A percentile compares a stretch with the other conserved stretches of the same genome.
Conservation (phyloP, 2,888 invertebrate genomes). For the Heterodera filipjevi region DNA sequence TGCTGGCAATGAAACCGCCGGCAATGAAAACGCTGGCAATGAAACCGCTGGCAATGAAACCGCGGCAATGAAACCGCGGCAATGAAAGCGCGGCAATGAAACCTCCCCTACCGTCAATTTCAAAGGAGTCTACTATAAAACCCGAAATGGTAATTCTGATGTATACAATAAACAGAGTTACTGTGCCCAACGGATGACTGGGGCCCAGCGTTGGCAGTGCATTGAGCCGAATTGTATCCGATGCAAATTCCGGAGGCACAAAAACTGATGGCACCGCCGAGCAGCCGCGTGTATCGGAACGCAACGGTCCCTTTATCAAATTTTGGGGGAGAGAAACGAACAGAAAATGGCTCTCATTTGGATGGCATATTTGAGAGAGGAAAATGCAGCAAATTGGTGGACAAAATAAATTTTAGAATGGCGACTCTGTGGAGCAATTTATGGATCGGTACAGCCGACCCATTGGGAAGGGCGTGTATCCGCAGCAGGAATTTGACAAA, state of each 20-base stretch:
- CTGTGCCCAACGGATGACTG: constrained; percentile 64
- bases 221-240: constrained; percentile 62
- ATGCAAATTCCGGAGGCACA: constrained; percentile 65
- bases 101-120: too few species aligned
- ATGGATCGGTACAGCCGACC: constrained; percentile 27
- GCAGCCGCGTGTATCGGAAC: constrained; percentile 21
- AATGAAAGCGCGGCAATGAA: too few species aligned
- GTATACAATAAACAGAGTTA: too few species aligned
- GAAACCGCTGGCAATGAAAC: too few species aligned
- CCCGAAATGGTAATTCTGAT: too few species aligned
- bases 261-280: constrained; percentile 37
- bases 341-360: not conserved
- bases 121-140: too few species aligned
- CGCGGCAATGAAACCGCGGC: too few species aligned
- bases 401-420: constrained; percentile 21
- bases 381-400: not conserved
- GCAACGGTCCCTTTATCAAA: constrained; percentile 3
- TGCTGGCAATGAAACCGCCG: too few species aligned
- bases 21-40: too few species aligned
- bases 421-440: constrained; percentile 22
- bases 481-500: constrained; percentile 30
- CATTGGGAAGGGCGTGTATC: constrained; percentile 25
- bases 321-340: too few species aligned
- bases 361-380: not conserved
- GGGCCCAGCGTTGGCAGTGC: constrained; percentile 66